These are phyloP conservation scores for Sicus ferrugineus DNA, from an alignment of 2,888 invertebrate genomes.

Conservation along the genomic window DNA sequence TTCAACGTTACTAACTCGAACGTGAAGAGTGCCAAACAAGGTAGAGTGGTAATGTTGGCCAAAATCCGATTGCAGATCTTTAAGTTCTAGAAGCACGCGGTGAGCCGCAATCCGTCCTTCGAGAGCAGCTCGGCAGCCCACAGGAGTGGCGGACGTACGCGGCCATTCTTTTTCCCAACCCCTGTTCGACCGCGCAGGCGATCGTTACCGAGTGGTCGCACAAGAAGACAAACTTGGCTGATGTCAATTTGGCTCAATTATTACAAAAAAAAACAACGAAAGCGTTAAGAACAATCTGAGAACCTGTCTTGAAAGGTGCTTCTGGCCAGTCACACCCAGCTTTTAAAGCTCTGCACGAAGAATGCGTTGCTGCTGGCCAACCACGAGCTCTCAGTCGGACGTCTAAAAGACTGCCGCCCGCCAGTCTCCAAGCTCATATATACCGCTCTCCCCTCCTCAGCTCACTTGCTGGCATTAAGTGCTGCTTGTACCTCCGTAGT, in stretches of 20 bases:
- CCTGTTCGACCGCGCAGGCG: background rate
- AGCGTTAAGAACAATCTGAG: constrained; percentile 20
- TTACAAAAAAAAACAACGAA: no score
- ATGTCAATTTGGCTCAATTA: constrained; percentile 24
- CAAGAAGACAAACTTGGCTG: background rate
- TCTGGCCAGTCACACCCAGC: constrained; percentile 22
- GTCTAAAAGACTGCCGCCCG: background rate
- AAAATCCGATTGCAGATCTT: no score
- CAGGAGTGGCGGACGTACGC: no score
- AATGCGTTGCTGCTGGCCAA: constrained; percentile 23
- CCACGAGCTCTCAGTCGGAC: background rate
- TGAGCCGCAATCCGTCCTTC: no score
- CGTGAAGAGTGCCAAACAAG: no score
- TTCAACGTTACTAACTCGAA: no score
- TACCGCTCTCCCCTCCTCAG: background rate
- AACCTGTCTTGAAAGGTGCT: constrained; percentile 34
- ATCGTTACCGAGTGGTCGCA: background rate
- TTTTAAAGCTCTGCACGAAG: constrained; percentile 8
- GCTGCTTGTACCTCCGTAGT: background rate
- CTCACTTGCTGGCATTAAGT: constrained; percentile 1
- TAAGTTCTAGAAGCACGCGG: no score
- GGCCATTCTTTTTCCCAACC: no score
- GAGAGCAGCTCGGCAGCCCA: no score
- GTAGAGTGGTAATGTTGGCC: no score
- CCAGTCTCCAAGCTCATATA: background rate